Evolutionary conservation across 2,113 vertebrate genomes (phyloP).

Genomic region (Pteruthius melanotis): DNA sequence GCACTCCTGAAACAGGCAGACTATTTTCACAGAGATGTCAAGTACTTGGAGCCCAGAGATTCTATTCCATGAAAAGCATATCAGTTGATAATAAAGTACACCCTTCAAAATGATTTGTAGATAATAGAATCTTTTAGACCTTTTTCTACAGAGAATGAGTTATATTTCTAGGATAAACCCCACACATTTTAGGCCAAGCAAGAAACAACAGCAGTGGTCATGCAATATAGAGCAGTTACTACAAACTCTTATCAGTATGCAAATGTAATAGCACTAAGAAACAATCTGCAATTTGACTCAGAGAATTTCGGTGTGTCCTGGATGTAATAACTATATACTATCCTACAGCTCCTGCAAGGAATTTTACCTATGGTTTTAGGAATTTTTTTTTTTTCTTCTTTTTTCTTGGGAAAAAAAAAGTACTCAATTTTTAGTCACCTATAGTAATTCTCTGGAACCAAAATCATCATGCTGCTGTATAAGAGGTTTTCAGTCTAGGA

Average conservation of each 20-base stretch:
- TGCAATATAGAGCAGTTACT: background rate
- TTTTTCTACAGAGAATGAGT: background rate
- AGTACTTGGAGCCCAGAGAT: background rate
- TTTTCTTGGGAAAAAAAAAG: background rate
- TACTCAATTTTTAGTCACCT: background rate
- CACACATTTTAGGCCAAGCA: background rate
- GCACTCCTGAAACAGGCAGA: background rate
- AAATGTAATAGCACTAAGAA: background rate
- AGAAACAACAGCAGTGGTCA: background rate
- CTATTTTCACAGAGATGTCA: background rate
- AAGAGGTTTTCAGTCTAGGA: background rate
- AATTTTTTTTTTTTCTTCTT: too few relatives aligned
- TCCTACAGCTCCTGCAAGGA: background rate
- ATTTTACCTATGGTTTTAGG: background rate
- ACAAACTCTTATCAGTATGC: background rate
- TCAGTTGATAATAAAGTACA: background rate
- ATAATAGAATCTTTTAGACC: background rate
- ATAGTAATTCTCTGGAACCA: background rate
- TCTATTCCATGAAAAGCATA: background rate
- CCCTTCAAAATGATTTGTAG: background rate
- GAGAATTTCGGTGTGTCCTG: background rate
- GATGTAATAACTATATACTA: background rate
- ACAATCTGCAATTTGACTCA: background rate
- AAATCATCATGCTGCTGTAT: background rate
- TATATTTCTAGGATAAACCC: background rate